Percentiles rank a stretch among this genome's conserved stretches.
Evolutionary conservation across 2,888 invertebrate genomes (phyloP).

Genomic region (Drosophila cracens): DNA sequence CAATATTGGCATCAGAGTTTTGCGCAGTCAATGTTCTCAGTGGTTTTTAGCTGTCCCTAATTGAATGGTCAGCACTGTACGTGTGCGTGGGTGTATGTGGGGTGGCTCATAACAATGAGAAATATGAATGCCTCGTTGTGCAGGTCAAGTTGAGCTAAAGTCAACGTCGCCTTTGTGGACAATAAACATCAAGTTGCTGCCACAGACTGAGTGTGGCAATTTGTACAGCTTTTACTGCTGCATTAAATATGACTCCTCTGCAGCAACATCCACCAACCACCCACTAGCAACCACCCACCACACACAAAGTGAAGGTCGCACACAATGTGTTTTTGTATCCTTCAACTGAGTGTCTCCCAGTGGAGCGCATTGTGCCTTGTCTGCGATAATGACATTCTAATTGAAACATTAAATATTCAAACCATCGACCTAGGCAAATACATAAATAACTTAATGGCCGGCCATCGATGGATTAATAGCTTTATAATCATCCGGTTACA

Average conservation of each 20-base stretch:
- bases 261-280: neutral
- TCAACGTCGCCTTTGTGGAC: conserved; percentile 61
- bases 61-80: neutral
- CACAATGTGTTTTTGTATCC: conserved; percentile 46
- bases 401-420: conserved; percentile 77
- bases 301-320: conserved; percentile 21
- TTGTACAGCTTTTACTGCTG: conserved; percentile 63
- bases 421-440: conserved; percentile 33
- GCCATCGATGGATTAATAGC: conserved; percentile 40
- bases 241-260: conserved; percentile 53
- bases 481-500: conserved; percentile 36
- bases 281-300: neutral
- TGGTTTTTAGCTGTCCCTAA: neutral
- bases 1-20: neutral
- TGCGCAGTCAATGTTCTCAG: neutral
- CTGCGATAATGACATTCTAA: conserved; percentile 71
- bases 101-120: conserved; percentile 54
- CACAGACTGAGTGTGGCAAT: conserved; percentile 58
- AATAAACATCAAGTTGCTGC: conserved; percentile 58
- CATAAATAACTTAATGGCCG: conserved; percentile 23
- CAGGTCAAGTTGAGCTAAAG: conserved; percentile 70
- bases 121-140: conserved; percentile 61
- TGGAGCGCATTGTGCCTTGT: conserved; percentile 43
- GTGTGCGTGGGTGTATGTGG: conserved; percentile 5
- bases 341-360: conserved; percentile 38